phyloP scores from a whole-genome alignment of 2,888 invertebrate species.

The Alcis repandata region DNA sequence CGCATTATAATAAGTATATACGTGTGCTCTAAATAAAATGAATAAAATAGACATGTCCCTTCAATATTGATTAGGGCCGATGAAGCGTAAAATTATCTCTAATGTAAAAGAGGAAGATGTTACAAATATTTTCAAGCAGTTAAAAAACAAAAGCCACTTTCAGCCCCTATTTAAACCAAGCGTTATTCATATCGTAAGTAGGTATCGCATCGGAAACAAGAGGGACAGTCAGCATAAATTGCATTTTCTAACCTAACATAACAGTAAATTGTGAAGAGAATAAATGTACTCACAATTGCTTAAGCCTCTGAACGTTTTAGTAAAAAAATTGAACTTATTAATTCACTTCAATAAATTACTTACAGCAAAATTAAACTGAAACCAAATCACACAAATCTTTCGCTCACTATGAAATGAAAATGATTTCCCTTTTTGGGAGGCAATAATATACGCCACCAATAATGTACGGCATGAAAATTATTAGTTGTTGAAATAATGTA shows the following conservation, averaged over 20 bases:
- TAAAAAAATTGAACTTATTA: neutral
- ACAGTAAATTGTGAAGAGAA: constrained; percentile 54
- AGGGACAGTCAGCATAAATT: constrained; percentile 79
- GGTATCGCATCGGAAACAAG: constrained; percentile 63
- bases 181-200: constrained; percentile 57
- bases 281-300: constrained; percentile 70
- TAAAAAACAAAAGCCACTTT: constrained; percentile 75
- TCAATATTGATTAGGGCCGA: constrained; percentile 57
- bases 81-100: constrained; percentile 51
- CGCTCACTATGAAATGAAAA: constrained; percentile 20
- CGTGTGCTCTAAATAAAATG: constrained; percentile 3
- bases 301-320: constrained; percentile 21
- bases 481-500: no score
- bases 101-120: constrained; percentile 48
- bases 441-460: no score
- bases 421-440: neutral
- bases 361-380: constrained; percentile 12
- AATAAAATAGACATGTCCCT: neutral
- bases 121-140: constrained; percentile 53
- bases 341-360: constrained; percentile 14
- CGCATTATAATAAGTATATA: neutral
- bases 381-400: constrained; percentile 31
- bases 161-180: constrained; percentile 80
- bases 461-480: no score
- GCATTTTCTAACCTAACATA: constrained; percentile 82